These are phyloP conservation scores for Eospalax fontanierii DNA, from an alignment of 2,797 vertebrate genomes.

Conservation along the genomic window DNA sequence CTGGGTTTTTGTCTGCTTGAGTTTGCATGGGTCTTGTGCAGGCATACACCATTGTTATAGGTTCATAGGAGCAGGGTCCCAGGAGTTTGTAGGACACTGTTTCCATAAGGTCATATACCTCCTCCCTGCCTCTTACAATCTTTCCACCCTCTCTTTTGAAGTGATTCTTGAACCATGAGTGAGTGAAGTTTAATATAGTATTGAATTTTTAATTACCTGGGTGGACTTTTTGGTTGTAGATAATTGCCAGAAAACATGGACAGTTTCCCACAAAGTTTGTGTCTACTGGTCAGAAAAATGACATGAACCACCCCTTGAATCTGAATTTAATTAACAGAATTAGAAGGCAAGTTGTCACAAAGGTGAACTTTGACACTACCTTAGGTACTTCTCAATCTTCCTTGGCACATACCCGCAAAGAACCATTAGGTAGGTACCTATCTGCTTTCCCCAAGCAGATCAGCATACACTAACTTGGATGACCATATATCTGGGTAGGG, in stretches of 20 bases:
- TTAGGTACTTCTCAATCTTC: not conserved
- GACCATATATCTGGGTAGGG: not conserved
- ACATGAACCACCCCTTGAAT: not conserved
- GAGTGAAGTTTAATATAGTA: no score
- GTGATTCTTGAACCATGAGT: no score
- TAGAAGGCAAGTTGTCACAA: not conserved
- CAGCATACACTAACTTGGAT: not conserved
- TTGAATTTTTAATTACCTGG: not conserved
- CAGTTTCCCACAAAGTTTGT: not conserved
- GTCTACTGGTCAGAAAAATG: not conserved
- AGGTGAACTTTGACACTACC: not conserved
- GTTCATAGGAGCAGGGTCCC: no score
- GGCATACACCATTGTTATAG: no score
- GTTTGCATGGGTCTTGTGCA: no score
- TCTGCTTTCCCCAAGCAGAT: not conserved
- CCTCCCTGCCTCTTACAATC: no score
- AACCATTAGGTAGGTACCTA: not conserved
- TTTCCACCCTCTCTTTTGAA: no score
- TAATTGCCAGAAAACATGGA: not conserved
- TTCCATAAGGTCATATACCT: no score
- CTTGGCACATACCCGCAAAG: not conserved
- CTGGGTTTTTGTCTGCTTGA: no score
- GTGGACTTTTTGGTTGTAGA: not conserved
- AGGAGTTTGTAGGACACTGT: no score
- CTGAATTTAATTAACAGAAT: not conserved